A percentile compares a stretch with the other conserved stretches of the same genome.
These are phyloP conservation scores for Perizoma affinitatum DNA, from an alignment of 2,888 invertebrate genomes.

Conservation along the genomic window DNA sequence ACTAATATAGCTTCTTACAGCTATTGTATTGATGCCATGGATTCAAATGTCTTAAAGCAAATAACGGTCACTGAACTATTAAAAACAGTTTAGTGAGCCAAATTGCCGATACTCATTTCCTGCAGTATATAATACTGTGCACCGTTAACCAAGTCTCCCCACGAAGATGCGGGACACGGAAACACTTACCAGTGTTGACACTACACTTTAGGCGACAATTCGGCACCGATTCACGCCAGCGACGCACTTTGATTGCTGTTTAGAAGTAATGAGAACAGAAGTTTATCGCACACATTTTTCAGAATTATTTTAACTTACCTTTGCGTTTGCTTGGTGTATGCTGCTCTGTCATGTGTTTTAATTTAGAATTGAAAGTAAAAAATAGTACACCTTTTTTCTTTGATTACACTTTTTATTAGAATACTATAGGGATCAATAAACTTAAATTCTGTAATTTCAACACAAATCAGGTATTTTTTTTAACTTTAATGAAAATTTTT, in stretches of 20 bases:
- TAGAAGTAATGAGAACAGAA: slow-evolving; percentile 24
- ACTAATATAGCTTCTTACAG: too few relatives aligned
- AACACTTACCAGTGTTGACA: slow-evolving; percentile 82
- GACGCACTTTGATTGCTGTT: slow-evolving; percentile 47
- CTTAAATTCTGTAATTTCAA: neutral
- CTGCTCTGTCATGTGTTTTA: too few relatives aligned
- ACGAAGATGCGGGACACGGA: slow-evolving; percentile 74
- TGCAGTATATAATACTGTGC: slow-evolving; percentile 4
- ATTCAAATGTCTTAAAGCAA: too few relatives aligned
- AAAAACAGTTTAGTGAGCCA: neutral
- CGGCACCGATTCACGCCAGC: slow-evolving; percentile 54
- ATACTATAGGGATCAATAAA: neutral
- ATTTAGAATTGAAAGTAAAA: too few relatives aligned
- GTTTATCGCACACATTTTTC: slow-evolving; percentile 1
- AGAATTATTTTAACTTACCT: slow-evolving; percentile 5
- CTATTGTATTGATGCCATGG: too few relatives aligned
- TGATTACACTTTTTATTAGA: neutral
- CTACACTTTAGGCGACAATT: slow-evolving; percentile 76
- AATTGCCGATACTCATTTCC: slow-evolving; percentile 27
- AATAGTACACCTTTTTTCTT: neutral
- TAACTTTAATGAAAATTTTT: neutral
- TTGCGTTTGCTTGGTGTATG: neutral
- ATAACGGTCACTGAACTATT: too few relatives aligned
- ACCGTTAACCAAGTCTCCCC: slow-evolving; percentile 49
- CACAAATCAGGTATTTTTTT: neutral